Evolutionary conservation across 2,888 invertebrate species (phyloP).

Genomic region (Ornithoptera priamus): DNA sequence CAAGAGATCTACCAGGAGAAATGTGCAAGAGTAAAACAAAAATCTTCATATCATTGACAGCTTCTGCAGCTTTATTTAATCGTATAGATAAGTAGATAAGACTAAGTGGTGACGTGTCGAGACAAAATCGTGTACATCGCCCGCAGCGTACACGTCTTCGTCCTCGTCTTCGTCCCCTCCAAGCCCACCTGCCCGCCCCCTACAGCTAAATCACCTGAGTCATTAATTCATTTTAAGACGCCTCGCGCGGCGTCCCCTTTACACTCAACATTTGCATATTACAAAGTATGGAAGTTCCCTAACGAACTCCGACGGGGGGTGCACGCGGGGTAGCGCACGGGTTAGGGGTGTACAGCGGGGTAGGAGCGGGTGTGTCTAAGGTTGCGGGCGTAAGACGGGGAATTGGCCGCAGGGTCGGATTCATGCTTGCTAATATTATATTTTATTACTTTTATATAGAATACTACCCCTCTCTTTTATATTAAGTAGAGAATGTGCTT

Average conservation of each 20-base stretch:
- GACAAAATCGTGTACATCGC: constrained; percentile 17
- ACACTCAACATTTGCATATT: constrained; percentile 77
- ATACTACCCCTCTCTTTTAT: neutral
- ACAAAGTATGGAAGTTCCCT: constrained; percentile 80
- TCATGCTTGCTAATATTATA: constrained; percentile 26
- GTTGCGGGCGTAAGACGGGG: constrained; percentile 76
- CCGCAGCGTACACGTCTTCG: constrained; percentile 1
- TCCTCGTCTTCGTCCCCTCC: neutral
- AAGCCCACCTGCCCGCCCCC: constrained; percentile 9
- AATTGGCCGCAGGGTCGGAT: constrained; percentile 68
- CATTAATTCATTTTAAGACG: constrained; percentile 80
- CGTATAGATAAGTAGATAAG: no score
- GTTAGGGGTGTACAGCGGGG: constrained; percentile 33
- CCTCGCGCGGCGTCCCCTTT: constrained; percentile 61
- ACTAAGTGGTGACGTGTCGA: neutral
- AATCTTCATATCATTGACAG: no score
- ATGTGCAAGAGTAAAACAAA: no score
- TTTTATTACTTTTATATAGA: neutral
- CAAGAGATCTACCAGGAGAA: no score
- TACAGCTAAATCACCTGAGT: constrained; percentile 66
- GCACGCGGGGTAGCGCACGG: constrained; percentile 26
- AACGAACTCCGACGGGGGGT: constrained; percentile 61
- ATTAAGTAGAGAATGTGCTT: no score
- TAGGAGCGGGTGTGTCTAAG: constrained; percentile 56
- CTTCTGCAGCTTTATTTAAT: no score